phyloP scores from a whole-genome alignment of 1,140 invertebrate species.

The Drosophila insularis region DNA sequence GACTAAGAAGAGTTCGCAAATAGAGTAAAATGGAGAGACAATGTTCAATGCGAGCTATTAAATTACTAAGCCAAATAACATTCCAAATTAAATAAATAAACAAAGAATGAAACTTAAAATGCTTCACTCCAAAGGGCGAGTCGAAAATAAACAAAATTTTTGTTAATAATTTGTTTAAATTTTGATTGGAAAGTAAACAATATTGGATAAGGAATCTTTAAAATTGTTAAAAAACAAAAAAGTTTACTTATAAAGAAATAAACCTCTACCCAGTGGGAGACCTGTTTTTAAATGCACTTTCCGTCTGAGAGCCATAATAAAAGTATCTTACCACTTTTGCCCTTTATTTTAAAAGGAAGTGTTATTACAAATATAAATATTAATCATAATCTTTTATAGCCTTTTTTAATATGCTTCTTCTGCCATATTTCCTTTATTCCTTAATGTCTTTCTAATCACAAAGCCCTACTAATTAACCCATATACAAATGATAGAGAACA shows the following conservation, averaged over 20 bases:
- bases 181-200: background rate
- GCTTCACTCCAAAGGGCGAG: background rate
- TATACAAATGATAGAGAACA: constrained; percentile 2
- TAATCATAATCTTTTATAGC: too few relatives aligned
- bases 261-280: too few relatives aligned
- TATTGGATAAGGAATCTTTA: background rate
- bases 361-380: too few relatives aligned
- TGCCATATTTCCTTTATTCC: background rate
- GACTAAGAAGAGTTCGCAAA: background rate
- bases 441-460: constrained; percentile 5
- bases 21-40: background rate
- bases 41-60: constrained; percentile 19
- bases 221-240: too few relatives aligned
- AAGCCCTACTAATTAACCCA: constrained; percentile 47
- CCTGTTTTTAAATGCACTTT: too few relatives aligned
- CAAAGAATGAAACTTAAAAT: constrained; percentile 8
- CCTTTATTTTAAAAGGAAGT: too few relatives aligned
- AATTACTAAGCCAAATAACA: constrained; percentile 18
- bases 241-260: too few relatives aligned
- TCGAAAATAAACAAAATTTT: background rate
- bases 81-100: constrained; percentile 17
- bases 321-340: too few relatives aligned
- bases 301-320: too few relatives aligned
- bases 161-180: background rate
- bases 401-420: too few relatives aligned